phyloP scores from a whole-genome alignment of 2,113 vertebrate species.

The Rhea pennata region DNA sequence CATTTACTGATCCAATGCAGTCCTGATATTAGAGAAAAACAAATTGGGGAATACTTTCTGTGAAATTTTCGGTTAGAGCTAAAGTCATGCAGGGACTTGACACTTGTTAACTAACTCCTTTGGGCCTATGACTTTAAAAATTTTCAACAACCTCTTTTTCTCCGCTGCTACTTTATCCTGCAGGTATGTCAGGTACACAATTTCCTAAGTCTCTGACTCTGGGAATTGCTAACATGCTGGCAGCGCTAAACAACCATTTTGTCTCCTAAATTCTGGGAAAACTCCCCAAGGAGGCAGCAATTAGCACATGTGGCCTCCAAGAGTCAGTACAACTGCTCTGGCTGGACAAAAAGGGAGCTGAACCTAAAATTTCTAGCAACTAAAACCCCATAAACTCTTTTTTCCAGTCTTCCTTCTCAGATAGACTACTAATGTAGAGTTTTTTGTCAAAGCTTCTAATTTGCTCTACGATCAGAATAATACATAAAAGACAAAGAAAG shows the following conservation, averaged over 20 bases:
- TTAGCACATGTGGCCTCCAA: background rate
- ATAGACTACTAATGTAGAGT: background rate
- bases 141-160: background rate
- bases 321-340: background rate
- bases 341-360: background rate
- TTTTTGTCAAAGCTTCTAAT: background rate
- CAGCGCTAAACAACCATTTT: background rate
- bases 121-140: background rate
- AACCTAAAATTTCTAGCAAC: background rate
- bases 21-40: background rate
- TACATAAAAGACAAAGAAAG: background rate
- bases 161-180: background rate
- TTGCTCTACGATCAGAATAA: background rate
- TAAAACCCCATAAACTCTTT: background rate
- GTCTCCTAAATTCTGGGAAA: background rate
- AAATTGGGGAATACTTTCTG: background rate
- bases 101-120: background rate
- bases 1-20: background rate
- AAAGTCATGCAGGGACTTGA: background rate
- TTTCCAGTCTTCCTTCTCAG: background rate
- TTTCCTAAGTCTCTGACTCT: background rate
- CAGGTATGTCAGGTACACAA: background rate
- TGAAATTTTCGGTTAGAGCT: background rate
- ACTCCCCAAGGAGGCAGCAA: background rate
- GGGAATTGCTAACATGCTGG: fast-evolving